Evolutionary conservation across 2,113 vertebrate species (phyloP).

Genomic region (Microtus oregoni): DNA sequence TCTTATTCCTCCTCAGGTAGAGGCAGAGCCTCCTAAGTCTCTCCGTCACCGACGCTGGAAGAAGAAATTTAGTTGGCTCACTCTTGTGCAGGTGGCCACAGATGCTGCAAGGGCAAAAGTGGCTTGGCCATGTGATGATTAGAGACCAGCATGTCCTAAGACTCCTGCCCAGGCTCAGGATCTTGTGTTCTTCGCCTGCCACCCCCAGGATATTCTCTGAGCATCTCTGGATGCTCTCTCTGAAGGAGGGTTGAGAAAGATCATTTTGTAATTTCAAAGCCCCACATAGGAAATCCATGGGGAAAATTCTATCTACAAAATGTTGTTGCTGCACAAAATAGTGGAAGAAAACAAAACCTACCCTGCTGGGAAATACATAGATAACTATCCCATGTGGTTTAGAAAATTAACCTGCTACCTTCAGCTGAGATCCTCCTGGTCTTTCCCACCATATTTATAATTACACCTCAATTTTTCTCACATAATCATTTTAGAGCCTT

Average conservation of each 20-base stretch:
- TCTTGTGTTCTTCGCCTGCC: no score
- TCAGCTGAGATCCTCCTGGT: neutral
- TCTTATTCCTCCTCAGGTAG: neutral
- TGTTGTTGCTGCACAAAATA: neutral
- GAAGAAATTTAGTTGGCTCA: neutral
- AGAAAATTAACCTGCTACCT: slow-evolving; percentile 27
- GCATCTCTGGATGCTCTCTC: neutral
- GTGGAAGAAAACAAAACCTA: no score
- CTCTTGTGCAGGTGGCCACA: neutral
- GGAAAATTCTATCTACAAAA: slow-evolving; percentile 46
- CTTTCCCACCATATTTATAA: slow-evolving; percentile 19
- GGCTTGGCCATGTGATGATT: neutral
- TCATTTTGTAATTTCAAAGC: slow-evolving; percentile 42
- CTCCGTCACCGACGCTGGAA: neutral
- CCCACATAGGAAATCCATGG: neutral
- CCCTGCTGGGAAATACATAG: neutral
- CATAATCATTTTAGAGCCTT: slow-evolving; percentile 27
- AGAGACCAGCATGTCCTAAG: neutral
- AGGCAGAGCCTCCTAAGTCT: no score
- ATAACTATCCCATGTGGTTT: neutral
- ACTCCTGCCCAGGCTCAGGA: neutral
- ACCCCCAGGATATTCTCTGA: neutral
- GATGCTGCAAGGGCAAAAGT: neutral
- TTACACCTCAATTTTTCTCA: slow-evolving; percentile 15
- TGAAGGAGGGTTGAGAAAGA: neutral